Evolutionary conservation across 2,888 invertebrate species (phyloP).

Genomic region (Thelaira solivaga): DNA sequence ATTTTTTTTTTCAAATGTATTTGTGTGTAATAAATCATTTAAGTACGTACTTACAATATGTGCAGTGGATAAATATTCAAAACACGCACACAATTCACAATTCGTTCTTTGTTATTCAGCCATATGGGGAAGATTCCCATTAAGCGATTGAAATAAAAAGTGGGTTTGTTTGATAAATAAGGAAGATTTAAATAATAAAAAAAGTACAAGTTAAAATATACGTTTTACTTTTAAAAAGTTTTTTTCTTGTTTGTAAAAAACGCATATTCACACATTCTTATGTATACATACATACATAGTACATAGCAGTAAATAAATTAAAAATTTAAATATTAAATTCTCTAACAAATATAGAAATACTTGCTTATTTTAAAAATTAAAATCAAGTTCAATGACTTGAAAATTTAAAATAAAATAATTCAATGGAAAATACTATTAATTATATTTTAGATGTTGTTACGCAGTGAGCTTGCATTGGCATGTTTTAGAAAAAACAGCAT

Average conservation of each 20-base stretch:
- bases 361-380: constrained; percentile 8
- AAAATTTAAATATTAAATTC: no score
- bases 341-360: background rate
- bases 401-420: background rate
- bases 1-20: background rate
- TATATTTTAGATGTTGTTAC: constrained; percentile 28
- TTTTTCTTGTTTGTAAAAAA: no score
- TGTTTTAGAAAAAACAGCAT: constrained; percentile 2
- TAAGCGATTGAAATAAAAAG: constrained; percentile 25
- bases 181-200: constrained; percentile 11
- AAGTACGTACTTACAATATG: background rate
- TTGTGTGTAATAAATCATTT: constrained; percentile 19
- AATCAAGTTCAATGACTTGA: constrained; percentile 52
- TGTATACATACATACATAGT: no score
- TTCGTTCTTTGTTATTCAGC: constrained; percentile 22
- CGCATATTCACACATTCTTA: no score
- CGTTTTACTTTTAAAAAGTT: constrained; percentile 25
- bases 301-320: no score
- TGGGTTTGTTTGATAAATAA: constrained; percentile 39
- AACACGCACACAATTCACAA: constrained; percentile 46
- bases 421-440: background rate
- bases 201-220: background rate
- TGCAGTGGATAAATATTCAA: constrained; percentile 45
- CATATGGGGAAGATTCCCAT: constrained; percentile 20
- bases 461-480: constrained; percentile 6